A percentile compares a stretch with the other conserved stretches of the same genome.
Evolutionary conservation across 2,888 invertebrate genomes (phyloP).

Genomic region (Eubasilissa splendida): DNA sequence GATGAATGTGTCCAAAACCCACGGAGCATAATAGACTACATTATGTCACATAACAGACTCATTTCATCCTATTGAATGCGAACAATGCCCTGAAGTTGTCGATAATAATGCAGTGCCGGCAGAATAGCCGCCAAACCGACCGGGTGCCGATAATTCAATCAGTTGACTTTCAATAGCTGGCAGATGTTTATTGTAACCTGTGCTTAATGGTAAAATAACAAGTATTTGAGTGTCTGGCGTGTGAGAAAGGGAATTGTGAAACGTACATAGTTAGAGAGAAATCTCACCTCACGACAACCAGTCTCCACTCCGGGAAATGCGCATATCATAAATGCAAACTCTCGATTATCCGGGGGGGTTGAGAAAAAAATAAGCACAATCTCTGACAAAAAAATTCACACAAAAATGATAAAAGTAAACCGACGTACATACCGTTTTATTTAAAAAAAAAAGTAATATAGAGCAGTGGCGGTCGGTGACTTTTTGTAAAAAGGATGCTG

Average conservation of each 20-base stretch:
- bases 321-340: no score
- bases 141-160: constrained; percentile 7
- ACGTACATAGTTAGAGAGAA: neutral
- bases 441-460: no score
- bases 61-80: constrained; percentile 56
- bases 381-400: no score
- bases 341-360: no score
- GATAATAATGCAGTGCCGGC: neutral
- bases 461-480: no score
- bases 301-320: no score
- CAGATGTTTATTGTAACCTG: constrained; percentile 44
- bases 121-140: constrained; percentile 1
- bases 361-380: no score
- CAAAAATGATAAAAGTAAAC: no score
- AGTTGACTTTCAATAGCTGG: constrained; percentile 11
- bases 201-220: constrained; percentile 49
- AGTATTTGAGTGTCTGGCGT: constrained; percentile 16
- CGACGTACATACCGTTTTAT: no score
- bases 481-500: no score
- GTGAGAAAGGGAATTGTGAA: neutral
- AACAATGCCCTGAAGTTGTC: constrained; percentile 32
- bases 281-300: no score
- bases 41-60: constrained; percentile 54
- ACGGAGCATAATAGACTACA: constrained; percentile 46
- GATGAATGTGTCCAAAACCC: constrained; percentile 26